Evolutionary conservation across 2,113 vertebrate genomes (phyloP), one percentile per base, ranked within the genome.

Genomic region (Hemiprocne comata): DNA sequence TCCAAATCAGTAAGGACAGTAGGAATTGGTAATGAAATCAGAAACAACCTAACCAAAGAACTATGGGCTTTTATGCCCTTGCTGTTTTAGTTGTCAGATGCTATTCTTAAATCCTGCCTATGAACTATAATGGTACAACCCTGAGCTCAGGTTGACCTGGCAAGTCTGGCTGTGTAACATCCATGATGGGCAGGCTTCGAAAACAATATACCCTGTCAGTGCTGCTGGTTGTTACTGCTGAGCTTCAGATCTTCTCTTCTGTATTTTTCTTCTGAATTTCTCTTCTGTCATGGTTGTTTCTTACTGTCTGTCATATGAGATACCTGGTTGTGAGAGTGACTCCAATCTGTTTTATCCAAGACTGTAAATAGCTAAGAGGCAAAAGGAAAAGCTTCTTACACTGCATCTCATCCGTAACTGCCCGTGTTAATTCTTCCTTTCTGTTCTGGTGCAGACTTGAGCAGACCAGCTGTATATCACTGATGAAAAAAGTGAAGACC

Each of bases 351-450:
- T 89, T 90, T 89, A 66, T 86, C 90, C 8, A 17, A 64, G 76
- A 55, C 61, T 64, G 38, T 74, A 94, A 91, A 89, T 75, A 90
- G 86, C 72, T 74, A 48, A 77, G 93, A 93, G 69, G 65, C 3
- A 4, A 87, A 92, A 91, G 70, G 38, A 93, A 84, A 94, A 94
- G 61, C 95, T 94, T 7, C 94, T 95, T 92, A 92, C 1, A 3
- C 57, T 80, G 64, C 38, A 28, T 84, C 83, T 92, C 21, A 29
- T 81, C 83, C 0, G 0, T 62, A 50, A 77, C 46, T 90, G 80
- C 65, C 79, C 38, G 23, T 2, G 6, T 55, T 78, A 71, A 64
- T 90, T 94, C 85, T 77, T 94, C 58, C 17, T 62, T 89, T 81
- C 48, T 90, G 38, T 86, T 84, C 34, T 42, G 12, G 31, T 65